A percentile compares a stretch with the other conserved stretches of the same genome.
phyloP scores from a whole-genome alignment of 2,888 invertebrate genomes.

The Drosophila neutralis region DNA sequence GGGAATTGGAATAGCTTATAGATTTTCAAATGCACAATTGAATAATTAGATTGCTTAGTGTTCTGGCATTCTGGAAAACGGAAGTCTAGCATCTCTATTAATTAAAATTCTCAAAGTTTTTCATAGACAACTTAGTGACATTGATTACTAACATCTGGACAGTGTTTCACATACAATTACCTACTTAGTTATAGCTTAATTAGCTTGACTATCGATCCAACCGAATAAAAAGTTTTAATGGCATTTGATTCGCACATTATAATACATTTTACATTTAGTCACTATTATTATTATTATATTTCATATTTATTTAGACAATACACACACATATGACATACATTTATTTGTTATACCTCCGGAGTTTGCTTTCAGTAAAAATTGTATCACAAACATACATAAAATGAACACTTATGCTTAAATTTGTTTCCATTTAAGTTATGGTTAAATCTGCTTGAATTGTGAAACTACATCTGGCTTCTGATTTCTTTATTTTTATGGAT shows the following conservation, averaged over 20 bases:
- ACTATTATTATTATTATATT: slow-evolving; percentile 5
- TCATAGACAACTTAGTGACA: slow-evolving; percentile 22
- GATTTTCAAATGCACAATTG: slow-evolving; percentile 10
- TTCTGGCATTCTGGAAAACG: slow-evolving; percentile 5
- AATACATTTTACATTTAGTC: slow-evolving; percentile 8
- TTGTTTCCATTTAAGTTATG: background rate
- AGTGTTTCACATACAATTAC: slow-evolving; percentile 21
- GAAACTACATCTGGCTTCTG: background rate
- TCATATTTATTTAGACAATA: slow-evolving; percentile 20
- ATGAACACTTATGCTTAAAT: slow-evolving; percentile 67
- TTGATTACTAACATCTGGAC: slow-evolving; percentile 12
- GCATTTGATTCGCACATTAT: slow-evolving; percentile 10
- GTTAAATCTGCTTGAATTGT: background rate
- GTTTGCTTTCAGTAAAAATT: slow-evolving; percentile 26
- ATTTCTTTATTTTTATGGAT: background rate
- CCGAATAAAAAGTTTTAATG: slow-evolving; percentile 22
- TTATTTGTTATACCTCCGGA: slow-evolving; percentile 8
- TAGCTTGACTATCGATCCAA: slow-evolving; percentile 33
- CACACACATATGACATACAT: slow-evolving; percentile 22
- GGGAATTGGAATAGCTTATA: slow-evolving; percentile 3
- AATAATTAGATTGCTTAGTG: background rate
- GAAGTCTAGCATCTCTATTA: slow-evolving; percentile 57
- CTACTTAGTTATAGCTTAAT: slow-evolving; percentile 26
- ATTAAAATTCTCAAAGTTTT: slow-evolving; percentile 28
- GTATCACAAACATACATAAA: slow-evolving; percentile 68